A percentile compares a stretch with the other conserved stretches of the same genome.
Evolutionary conservation across 2,113 vertebrate genomes (phyloP).

Genomic region (Pongo pygmaeus): DNA sequence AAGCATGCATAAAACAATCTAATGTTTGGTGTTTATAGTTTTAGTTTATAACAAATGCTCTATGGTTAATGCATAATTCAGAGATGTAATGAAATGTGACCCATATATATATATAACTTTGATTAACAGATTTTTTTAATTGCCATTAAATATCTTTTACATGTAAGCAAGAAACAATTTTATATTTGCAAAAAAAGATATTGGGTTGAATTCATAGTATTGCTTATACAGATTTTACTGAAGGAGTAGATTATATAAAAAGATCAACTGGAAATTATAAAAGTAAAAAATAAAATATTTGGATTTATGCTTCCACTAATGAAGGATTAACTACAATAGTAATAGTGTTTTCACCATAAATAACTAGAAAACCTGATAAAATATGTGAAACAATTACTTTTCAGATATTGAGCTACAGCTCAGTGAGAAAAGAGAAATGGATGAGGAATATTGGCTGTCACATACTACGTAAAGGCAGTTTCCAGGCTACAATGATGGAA

Average conservation of each 20-base stretch:
- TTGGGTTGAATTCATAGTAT: neutral
- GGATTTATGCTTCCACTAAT: neutral
- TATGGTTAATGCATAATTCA: neutral
- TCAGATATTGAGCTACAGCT: neutral
- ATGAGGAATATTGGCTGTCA: neutral
- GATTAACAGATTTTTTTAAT: neutral
- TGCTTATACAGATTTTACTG: neutral
- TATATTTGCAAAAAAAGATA: neutral
- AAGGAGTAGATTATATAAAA: neutral
- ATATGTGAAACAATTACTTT: neutral
- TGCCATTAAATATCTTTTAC: neutral
- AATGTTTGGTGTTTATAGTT: neutral
- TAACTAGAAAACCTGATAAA: neutral
- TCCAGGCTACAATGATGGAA: neutral
- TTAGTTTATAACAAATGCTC: neutral
- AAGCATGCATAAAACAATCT: neutral
- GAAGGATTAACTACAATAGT: neutral
- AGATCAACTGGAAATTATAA: neutral
- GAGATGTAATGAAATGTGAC: neutral
- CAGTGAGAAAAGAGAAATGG: neutral
- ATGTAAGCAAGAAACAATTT: neutral
- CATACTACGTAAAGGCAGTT: neutral
- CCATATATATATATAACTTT: neutral
- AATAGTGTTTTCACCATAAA: neutral
- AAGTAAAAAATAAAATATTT: neutral